Base-by-base conservation (phyloP, 2,888 invertebrate genomes). In the Acanthosepion lycidas region DNA sequence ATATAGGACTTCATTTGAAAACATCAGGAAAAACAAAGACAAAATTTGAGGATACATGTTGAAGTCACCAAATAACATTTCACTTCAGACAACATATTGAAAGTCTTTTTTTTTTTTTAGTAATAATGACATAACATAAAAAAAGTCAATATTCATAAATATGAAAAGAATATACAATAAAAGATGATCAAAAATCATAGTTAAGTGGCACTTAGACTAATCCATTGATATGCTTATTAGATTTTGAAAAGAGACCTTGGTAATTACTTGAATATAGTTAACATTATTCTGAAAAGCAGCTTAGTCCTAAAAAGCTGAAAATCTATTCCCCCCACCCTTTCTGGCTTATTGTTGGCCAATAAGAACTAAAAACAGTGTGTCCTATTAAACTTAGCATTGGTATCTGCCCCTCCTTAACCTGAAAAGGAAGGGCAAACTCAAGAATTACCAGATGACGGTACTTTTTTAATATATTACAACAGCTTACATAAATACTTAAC, bases 171-270 rank as follows among this genome's bases (percentile, higher is more conserved):
- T 12, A 12, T 15, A 78, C 33, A n/a, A 78, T 78, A 78, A 78
- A 78, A 78, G 12, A 18, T n/a, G n/a, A 78, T 78, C 5, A 12
- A n/a, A 78, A 78, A n/a, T 18, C n/a, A 33, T 78, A n/a, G n/a
- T 5, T 78, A 78, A 78, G n/a, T 78, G 78, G n/a, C 78, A 78
- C 78, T 78, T 20, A n/a, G n/a, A 78, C n/a, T 78, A 78, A 78
- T 20, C 78, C 78, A 78, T 78, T 78, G 33, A 78, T 78, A 78
- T 78, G 78, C 78, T 78, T 78, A 78, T n/a, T 78, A 78, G 78
- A 78, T 78, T 33, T 78, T 78, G 4, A 78, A 78, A 78, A 33
- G n/a, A 78, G 78, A 23, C 78, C 78, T 78, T 78, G 78, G 20
- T 33, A 33, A 78, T 78, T 18, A n/a, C n/a, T 78, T 78, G 78